Percentiles rank a stretch among this genome's conserved stretches.
Conservation (phyloP, 2,888 invertebrate species). For the Acrocyrtus sp. region DNA sequence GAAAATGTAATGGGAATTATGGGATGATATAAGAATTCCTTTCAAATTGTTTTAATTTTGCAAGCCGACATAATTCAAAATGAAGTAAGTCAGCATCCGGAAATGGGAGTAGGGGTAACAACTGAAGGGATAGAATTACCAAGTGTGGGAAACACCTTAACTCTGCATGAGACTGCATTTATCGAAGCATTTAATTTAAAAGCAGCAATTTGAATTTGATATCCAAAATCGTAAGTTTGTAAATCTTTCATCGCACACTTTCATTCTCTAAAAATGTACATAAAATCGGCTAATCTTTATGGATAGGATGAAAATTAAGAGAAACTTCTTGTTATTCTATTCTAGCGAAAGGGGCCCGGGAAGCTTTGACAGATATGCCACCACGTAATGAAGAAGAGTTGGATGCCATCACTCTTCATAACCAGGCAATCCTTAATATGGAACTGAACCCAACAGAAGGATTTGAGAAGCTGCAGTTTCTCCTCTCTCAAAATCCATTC, state of each 20-base stretch:
- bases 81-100: constrained; percentile 96
- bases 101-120: constrained; percentile 96
- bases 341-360: constrained; percentile 82
- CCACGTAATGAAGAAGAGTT: constrained; percentile 96
- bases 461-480: constrained; percentile 93
- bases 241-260: neutral
- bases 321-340: constrained; percentile 1
- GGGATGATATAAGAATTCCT: neutral
- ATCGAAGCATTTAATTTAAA: constrained; percentile 99
- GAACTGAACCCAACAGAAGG: constrained; percentile 90
- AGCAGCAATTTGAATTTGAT: constrained; percentile 97
- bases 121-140: constrained; percentile 92
- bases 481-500: constrained; percentile 94
- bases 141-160: constrained; percentile 95
- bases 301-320: no score
- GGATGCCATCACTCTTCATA: constrained; percentile 97
- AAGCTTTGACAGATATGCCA: constrained; percentile 89
- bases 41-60: constrained; percentile 11
- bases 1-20: neutral
- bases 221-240: constrained; percentile 79
- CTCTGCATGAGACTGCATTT: constrained; percentile 93
- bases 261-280: no score
- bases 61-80: constrained; percentile 93
- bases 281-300: no score
- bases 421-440: constrained; percentile 93